Evolutionary conservation across 2,113 vertebrate genomes (phyloP), one percentile per base, ranked within the genome.

Genomic region (Grammomys surdaster): DNA sequence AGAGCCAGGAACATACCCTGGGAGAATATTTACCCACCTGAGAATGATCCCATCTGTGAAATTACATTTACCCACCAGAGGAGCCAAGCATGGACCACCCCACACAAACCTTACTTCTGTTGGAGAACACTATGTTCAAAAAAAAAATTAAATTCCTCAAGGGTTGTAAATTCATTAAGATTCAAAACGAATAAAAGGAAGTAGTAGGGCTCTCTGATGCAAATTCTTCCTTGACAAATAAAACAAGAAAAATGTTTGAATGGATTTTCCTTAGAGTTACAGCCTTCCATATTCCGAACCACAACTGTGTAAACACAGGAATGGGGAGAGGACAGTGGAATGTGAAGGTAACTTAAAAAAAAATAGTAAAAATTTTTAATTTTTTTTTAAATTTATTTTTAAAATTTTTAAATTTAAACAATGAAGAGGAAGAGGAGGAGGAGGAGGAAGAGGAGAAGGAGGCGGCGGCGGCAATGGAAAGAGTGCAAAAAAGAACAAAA

Each of bases 221-320:
- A 95, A 88, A 88, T 63, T 78, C 48, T 46, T 94, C 67, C 63
- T 92, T 93, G 17, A 80, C 31, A 63, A 93, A 63, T 2, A 73
- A 73, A 67, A 60, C 72, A 70, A 75, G 36, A 40, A 88, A 12
- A 33, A 33, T 85, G 82, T 65, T 85, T 46, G 58, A 31, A 58
- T 3, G n/a, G 4, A 9, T 91, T 95, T 87, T 40, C 87, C 65
- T 92, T 81, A 88, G 75, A 88, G 93, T 78, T 86, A 84, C 0
- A 87, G n/a, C n/a, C 81, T 17, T 11, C 48, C 14, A 7, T 7
- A 14, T 13, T 82, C 36, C 26, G 17, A 17, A 26, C 70, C 54
- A 70, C 17, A 88, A 60, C 33, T 16, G 20, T 33, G 54, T 69
- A 92, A 86, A 88, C 75, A 33, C 1, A 90, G 22, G 48, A 69